Conservation (phyloP, 2,888 invertebrate species). For the Mongoloraphidia duomilia region DNA sequence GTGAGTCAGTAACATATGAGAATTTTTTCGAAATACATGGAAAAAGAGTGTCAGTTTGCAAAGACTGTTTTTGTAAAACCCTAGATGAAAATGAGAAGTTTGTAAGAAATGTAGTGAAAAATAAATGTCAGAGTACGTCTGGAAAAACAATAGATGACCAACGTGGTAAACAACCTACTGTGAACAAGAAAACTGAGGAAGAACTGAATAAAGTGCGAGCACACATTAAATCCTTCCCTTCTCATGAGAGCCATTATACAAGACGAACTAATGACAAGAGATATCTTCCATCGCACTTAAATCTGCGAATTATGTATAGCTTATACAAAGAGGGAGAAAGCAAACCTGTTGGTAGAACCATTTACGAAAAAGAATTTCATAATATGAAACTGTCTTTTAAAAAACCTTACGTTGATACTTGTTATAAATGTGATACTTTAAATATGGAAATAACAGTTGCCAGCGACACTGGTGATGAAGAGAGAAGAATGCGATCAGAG, state of each 20-base stretch:
- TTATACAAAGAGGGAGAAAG: constrained; percentile 5
- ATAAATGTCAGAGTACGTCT: too few relatives aligned
- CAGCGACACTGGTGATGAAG: not conserved
- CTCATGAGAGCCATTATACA: too few relatives aligned
- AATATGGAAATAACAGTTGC: not conserved
- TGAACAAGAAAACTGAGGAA: too few relatives aligned
- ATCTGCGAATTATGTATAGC: too few relatives aligned
- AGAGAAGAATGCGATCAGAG: too few relatives aligned
- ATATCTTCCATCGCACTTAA: too few relatives aligned
- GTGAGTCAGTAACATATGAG: too few relatives aligned
- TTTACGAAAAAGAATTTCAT: constrained; percentile 9
- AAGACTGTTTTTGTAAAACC: constrained; percentile 12
- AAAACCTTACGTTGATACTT: constrained; percentile 9
- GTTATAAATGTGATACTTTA: constrained; percentile 8
- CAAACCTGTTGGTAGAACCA: constrained; percentile 3
- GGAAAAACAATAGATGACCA: too few relatives aligned
- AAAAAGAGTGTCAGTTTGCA: constrained; percentile 11
- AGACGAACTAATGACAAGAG: too few relatives aligned
- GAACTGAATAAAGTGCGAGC: too few relatives aligned
- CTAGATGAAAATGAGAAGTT: constrained; percentile 12
- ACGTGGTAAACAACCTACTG: too few relatives aligned
- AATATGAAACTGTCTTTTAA: constrained; percentile 9
- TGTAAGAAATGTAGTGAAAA: constrained; percentile 12
- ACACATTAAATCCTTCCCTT: too few relatives aligned
- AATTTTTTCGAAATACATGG: constrained; percentile 11